Percentiles rank a stretch among this genome's conserved stretches.
Conservation (phyloP, 2,113 vertebrate species). For the Bombycilla garrulus region DNA sequence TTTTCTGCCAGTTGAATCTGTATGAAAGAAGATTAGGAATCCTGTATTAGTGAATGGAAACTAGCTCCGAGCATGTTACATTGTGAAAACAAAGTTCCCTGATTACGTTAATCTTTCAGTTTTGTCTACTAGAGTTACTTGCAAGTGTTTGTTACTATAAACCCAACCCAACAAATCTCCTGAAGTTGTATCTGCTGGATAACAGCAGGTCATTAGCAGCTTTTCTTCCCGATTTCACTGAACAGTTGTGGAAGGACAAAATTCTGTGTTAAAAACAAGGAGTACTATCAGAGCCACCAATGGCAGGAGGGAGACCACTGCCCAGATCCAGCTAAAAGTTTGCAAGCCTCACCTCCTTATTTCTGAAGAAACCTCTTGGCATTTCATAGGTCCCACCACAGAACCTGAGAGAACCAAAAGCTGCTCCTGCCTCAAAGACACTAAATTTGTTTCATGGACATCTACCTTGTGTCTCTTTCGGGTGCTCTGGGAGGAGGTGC, state of each 20-base stretch:
- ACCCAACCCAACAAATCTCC: background rate
- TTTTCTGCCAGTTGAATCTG: conserved; percentile 91
- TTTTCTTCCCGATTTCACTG: background rate
- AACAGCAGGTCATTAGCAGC: background rate
- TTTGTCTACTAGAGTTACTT: background rate
- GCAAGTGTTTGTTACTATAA: background rate
- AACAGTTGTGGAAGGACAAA: background rate
- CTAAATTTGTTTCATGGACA: background rate
- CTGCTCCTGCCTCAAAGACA: background rate
- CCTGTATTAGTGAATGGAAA: background rate
- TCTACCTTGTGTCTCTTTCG: background rate
- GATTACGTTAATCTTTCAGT: background rate
- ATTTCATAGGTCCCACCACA: background rate
- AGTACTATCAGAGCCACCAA: background rate
- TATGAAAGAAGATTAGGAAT: conserved; percentile 4
- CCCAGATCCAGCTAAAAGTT: background rate
- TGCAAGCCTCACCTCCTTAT: background rate
- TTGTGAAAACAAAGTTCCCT: background rate
- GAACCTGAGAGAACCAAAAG: background rate
- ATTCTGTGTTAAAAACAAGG: background rate
- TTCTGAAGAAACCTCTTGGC: background rate
- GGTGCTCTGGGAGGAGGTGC: background rate
- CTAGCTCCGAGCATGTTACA: background rate
- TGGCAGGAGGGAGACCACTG: background rate
- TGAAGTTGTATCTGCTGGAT: background rate